Evolutionary conservation across 2,113 vertebrate genomes (phyloP).

Genomic region (Corydoras maculifer): DNA sequence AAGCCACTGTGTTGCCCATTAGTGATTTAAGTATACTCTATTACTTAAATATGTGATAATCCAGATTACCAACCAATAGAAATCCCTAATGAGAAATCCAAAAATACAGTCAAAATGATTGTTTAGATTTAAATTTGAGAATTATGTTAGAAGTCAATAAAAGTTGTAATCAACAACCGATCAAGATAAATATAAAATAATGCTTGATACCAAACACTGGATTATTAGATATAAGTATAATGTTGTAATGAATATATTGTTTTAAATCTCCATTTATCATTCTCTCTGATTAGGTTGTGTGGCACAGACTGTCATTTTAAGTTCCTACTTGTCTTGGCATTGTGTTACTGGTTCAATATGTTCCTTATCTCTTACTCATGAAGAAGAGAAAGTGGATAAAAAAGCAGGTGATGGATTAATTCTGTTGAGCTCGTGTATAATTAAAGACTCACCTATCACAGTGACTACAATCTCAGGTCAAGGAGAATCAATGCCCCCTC

Average conservation of each 20-base stretch:
- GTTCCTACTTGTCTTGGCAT: background rate
- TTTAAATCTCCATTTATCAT: background rate
- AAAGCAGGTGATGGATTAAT: conserved; percentile 55
- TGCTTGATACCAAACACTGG: too few relatives aligned
- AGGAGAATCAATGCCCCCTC: conserved; percentile 11
- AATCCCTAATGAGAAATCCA: too few relatives aligned
- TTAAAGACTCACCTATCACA: conserved; percentile 50
- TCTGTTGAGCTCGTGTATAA: conserved; percentile 48
- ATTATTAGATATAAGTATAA: background rate
- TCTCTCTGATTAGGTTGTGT: background rate
- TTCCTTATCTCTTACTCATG: conserved; percentile 47
- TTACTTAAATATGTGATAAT: too few relatives aligned
- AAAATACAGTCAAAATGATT: too few relatives aligned
- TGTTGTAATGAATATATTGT: too few relatives aligned
- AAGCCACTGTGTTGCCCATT: too few relatives aligned
- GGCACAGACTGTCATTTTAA: background rate
- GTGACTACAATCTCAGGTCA: conserved; percentile 41
- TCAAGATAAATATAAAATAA: too few relatives aligned
- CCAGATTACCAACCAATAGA: too few relatives aligned
- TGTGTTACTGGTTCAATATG: conserved; percentile 4
- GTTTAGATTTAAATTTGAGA: too few relatives aligned
- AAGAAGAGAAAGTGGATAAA: background rate
- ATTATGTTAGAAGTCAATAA: too few relatives aligned
- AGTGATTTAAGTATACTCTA: too few relatives aligned
- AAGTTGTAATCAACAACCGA: too few relatives aligned